These are phyloP conservation scores for Penaeus chinensis DNA, from an alignment of 1,140 invertebrate species.

Conservation along the genomic window DNA sequence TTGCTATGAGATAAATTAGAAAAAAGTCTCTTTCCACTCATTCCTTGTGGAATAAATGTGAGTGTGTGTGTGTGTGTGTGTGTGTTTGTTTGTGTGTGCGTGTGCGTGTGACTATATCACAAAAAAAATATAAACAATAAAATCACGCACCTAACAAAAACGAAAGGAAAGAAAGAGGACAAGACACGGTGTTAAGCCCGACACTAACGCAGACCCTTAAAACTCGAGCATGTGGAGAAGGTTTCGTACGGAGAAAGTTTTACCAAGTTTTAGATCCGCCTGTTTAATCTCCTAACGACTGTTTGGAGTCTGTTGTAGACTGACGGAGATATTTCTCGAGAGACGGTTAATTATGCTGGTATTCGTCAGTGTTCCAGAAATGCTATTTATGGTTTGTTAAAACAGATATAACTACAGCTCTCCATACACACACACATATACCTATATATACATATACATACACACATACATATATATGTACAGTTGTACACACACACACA, in stretches of 20 bases:
- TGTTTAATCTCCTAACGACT: too few species aligned
- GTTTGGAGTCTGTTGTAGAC: too few species aligned
- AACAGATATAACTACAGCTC: neutral
- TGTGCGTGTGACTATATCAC: neutral
- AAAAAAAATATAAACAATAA: neutral
- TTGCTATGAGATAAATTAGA: too few species aligned
- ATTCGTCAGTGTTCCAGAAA: neutral
- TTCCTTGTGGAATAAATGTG: neutral
- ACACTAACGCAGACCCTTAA: too few species aligned
- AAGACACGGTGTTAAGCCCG: too few species aligned
- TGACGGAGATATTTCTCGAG: too few species aligned
- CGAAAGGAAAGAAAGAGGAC: too few species aligned
- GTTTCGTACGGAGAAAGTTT: too few species aligned
- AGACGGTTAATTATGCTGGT: neutral
- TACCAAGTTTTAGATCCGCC: too few species aligned
- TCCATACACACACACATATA: neutral
- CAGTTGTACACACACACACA: neutral
- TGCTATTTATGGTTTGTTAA: neutral
- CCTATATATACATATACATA: neutral
- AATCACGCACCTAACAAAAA: neutral
- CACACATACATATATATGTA: neutral
- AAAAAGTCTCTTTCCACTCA: too few species aligned
- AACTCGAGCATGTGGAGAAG: too few species aligned
- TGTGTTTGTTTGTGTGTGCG: neutral
- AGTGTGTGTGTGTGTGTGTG: neutral